Conservation (phyloP, 2,888 invertebrate species). For the Scrobipalpa atriplicella region DNA sequence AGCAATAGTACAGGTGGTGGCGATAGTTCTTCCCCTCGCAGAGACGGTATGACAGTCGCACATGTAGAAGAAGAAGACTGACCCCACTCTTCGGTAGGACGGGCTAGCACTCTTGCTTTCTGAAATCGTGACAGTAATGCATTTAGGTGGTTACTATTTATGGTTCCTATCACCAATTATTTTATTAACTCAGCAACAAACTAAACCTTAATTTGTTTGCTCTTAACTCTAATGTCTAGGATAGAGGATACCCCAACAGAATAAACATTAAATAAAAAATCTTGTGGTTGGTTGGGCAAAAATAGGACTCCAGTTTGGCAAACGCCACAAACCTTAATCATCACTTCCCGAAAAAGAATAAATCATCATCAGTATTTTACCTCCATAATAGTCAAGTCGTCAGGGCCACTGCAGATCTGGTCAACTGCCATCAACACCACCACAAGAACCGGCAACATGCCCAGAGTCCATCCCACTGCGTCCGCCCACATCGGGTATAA, state of each 20-base stretch:
- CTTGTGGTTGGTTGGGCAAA: too few relatives aligned
- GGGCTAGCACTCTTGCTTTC: constrained; percentile 84
- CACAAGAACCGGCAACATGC: constrained; percentile 87
- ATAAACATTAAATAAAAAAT: too few relatives aligned
- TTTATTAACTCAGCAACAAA: too few relatives aligned
- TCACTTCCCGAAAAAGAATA: too few relatives aligned
- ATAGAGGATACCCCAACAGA: too few relatives aligned
- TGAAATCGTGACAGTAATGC: constrained; percentile 44
- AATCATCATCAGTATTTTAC: constrained; percentile 42
- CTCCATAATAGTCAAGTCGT: constrained; percentile 80
- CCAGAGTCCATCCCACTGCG: constrained; percentile 88
- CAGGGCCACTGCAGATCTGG: constrained; percentile 82
- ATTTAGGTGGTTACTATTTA: background rate
- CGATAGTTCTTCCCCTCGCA: constrained; percentile 73
- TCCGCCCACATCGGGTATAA: constrained; percentile 92
- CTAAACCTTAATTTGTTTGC: too few relatives aligned
- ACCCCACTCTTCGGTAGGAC: constrained; percentile 89
- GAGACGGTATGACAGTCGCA: constrained; percentile 84
- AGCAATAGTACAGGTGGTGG: constrained; percentile 77
- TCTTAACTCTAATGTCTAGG: too few relatives aligned
- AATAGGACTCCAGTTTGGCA: too few relatives aligned
- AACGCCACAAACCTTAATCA: background rate
- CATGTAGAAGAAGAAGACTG: constrained; percentile 76
- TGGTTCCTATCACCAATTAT: background rate
- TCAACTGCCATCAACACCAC: constrained; percentile 84